phyloP scores from a whole-genome alignment of 1,140 invertebrate genomes.

The Papilio aristodemus region DNA sequence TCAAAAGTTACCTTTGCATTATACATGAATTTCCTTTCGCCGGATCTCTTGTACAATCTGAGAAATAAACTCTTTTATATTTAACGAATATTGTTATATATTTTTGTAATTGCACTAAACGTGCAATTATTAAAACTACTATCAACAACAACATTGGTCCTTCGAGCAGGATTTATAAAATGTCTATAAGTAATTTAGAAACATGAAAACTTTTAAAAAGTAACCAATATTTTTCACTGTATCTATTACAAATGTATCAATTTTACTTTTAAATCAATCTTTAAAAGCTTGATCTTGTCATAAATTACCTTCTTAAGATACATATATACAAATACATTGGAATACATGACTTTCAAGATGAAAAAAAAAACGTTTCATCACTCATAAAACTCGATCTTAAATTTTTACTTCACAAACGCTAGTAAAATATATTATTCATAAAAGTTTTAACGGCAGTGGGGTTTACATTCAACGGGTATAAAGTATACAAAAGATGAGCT shows the following conservation, averaged over 20 bases:
- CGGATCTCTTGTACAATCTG: background rate
- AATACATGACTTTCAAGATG: slow-evolving; percentile 1
- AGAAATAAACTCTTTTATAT: slow-evolving; percentile 2
- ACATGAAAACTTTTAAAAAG: no score
- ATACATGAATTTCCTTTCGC: slow-evolving; percentile 28
- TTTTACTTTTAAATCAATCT: no score
- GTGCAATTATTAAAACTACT: no score
- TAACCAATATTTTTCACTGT: no score
- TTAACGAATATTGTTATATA: background rate
- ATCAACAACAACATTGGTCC: no score
- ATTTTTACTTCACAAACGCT: slow-evolving; percentile 24
- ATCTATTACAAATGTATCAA: no score
- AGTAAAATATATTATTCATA: slow-evolving; percentile 17
- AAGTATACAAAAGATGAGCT: background rate
- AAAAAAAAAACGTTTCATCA: background rate
- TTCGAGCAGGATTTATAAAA: no score
- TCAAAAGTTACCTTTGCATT: slow-evolving; percentile 23
- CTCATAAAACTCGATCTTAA: slow-evolving; percentile 26
- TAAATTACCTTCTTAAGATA: no score
- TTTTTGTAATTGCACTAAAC: background rate
- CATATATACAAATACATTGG: background rate
- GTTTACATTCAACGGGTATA: slow-evolving; percentile 20
- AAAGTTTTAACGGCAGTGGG: slow-evolving; percentile 2
- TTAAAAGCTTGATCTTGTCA: no score
- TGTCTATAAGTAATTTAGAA: no score